Base-by-base conservation (phyloP, 2,797 vertebrate genomes). In the Lacerta viridis region DNA sequence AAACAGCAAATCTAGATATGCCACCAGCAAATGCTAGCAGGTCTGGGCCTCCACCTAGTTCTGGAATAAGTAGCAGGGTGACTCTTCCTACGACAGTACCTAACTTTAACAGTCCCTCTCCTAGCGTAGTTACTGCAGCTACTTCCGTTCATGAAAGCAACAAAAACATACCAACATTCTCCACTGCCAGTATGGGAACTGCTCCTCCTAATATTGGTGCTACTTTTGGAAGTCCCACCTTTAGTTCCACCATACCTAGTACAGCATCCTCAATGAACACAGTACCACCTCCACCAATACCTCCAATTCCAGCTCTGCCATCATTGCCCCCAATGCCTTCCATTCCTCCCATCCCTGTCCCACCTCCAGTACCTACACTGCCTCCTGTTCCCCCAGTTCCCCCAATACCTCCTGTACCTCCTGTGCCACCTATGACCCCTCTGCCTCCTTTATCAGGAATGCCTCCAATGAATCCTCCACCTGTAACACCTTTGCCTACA, bases 381-480 rank as follows among this genome's bases (percentile, higher is more conserved):
- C 98, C 98, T 87, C 98, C 98, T 8, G 97, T 99, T 87, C 98
- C 98, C 88, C 97, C 98, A 8, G 97, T 98, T 79, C 98, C 98
- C 66, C 98, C 98, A 0, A 95, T 99, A 79, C 98, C 98, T 46
- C 98, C 98, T 83, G 98, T 98, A 61, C 98, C 98, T 84, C 98
- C 98, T 1, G 97, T 98, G 64, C 98, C 98, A 89, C 98, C 98
- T 39, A 98, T 99, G 97, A 97, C 98, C 33, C 98, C 99, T 89
- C 97, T 99, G 94, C 97, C 97, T 87, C 98, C 98, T 89, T 97
- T 99, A 94, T 97, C 98, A 71, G 97, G 98, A 80, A 94, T 99
- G 93, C 99, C 99, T 89, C 98, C 98, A 76, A 98, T 99, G 93
- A 99, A 99, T 95, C 98, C 98, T 85, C 99, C 99, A 33, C 99